Base-by-base conservation (phyloP, 2,113 vertebrate species). In the Andinoacara biseriatus region DNA sequence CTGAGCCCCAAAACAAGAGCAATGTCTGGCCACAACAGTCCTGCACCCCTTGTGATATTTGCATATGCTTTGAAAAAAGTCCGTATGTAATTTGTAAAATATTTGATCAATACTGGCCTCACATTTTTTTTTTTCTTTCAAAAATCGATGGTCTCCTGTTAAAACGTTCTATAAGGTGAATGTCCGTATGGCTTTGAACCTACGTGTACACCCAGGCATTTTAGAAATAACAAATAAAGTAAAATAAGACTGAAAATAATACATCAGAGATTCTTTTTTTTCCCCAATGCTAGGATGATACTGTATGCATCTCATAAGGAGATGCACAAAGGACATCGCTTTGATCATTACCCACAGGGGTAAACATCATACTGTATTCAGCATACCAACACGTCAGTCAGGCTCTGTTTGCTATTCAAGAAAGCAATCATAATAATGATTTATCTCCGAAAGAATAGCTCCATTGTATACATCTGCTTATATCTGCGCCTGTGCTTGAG, bases 351-450 rank as follows among this genome's bases (percentile, higher is more conserved):
- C 24, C 65, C 65, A 69, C n/a, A 72, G 26, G 26, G 67, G 67
- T 72, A 54, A 72, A 54, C 46, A 54, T 54, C 46, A 72, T 54
- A 54, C 26, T 9, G 67, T 54, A 72, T 72, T 72, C 67, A 72
- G 46, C 46, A 72, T 43, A 52, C 20, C 65, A 72, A 72, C 24
- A 72, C 33, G 67, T 54, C 67, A 72, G 46, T 54, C 67, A 72
- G 10, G 26, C 67, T 54, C 26, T 31, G n/a, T 54, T 72, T 72
- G 13, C 52, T 54, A 72, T 72, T 72, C 46, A 31, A 54, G 46
- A 46, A 72, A 54, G 67, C 67, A 72, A 72, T 72, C 26, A 52
- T 72, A 52, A 46, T 52, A 72, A 72, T 31, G 10, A 72, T 72
- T 1, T 54, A 72, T 72, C 52, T 46, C 0, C 2, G 54, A 72